Conservation (phyloP, 2,888 invertebrate genomes). For the Drosophila leonis region DNA sequence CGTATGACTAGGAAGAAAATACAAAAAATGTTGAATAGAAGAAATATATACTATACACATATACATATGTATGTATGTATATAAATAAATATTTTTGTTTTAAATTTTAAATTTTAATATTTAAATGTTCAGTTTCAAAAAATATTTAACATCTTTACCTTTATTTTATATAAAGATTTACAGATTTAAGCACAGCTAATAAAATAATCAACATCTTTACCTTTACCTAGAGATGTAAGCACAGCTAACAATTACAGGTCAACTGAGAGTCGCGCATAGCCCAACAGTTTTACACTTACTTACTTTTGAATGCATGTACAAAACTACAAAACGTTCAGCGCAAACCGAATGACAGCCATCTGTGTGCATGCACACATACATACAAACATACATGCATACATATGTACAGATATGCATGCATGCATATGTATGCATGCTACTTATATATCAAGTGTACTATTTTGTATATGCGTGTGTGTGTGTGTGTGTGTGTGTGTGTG, state of each 20-base stretch:
- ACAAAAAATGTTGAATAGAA: too few relatives aligned
- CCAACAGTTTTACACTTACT: background rate
- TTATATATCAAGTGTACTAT: slow-evolving; percentile 37
- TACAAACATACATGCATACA: background rate
- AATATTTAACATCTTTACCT: too few relatives aligned
- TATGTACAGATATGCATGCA: background rate
- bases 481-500: slow-evolving; percentile 4
- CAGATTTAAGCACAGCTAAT: too few relatives aligned
- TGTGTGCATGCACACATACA: background rate
- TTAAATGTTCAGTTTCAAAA: too few relatives aligned
- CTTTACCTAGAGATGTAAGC: background rate
- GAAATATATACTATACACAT: too few relatives aligned
- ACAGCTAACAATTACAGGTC: background rate
- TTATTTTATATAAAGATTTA: too few relatives aligned
- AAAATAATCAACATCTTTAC: too few relatives aligned
- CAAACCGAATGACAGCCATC: slow-evolving; percentile 1
- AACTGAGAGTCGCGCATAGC: background rate
- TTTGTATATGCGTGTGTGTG: slow-evolving; percentile 28
- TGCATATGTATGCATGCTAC: background rate
- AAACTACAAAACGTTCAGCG: background rate
- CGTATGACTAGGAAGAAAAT: background rate
- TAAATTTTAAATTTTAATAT: too few relatives aligned
- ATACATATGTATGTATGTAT: too few relatives aligned
- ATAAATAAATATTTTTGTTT: too few relatives aligned
- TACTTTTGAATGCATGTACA: slow-evolving; percentile 11